A percentile compares a stretch with the other conserved stretches of the same genome.
Evolutionary conservation across 2,113 vertebrate genomes (phyloP).

Genomic region (Ranitomeya variabilis): DNA sequence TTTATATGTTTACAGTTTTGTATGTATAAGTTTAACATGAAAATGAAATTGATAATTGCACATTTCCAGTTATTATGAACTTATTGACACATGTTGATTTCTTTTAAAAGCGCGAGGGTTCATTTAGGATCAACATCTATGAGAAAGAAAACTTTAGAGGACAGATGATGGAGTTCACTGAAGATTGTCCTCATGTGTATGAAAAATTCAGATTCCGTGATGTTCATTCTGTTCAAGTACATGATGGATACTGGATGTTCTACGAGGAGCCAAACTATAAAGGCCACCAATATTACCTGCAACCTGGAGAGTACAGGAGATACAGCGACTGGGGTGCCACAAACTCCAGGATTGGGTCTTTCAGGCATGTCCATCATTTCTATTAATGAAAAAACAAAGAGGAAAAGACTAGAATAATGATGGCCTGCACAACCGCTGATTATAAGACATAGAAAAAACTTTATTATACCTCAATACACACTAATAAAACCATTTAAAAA

Average conservation of each 20-base stretch:
- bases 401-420: no score
- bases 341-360: slow-evolving; percentile 70
- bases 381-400: no score
- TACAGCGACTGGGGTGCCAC: slow-evolving; percentile 76
- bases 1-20: no score
- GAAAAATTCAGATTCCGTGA: slow-evolving; percentile 85
- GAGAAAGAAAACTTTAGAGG: slow-evolving; percentile 81
- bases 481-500: no score
- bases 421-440: no score
- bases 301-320: slow-evolving; percentile 74
- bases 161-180: slow-evolving; percentile 82
- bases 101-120: slow-evolving; percentile 59
- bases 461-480: no score
- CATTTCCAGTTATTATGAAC: no score
- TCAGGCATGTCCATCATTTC: slow-evolving; percentile 62
- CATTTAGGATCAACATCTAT: slow-evolving; percentile 75
- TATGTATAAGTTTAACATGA: no score
- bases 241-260: no score
- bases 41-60: no score
- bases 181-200: slow-evolving; percentile 87
- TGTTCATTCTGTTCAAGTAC: slow-evolving; percentile 87
- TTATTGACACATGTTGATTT: neutral
- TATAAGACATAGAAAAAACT: no score
- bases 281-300: slow-evolving; percentile 76
- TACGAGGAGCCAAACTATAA: slow-evolving; percentile 79